These are phyloP conservation scores for Empidonax traillii DNA, from an alignment of 2,113 vertebrate species.

Conservation along the genomic window DNA sequence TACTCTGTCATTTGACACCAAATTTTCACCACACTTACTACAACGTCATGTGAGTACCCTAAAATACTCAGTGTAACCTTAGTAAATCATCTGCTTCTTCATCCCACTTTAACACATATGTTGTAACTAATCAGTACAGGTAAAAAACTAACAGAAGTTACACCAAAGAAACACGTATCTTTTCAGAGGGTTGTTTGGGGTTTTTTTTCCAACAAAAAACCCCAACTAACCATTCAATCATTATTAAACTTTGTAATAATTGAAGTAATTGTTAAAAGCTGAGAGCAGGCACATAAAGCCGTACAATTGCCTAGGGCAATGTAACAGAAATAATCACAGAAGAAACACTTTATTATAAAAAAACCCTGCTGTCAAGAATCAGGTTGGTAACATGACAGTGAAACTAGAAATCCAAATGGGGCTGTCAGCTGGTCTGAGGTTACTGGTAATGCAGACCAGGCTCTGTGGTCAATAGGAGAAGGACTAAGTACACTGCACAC, in stretches of 20 bases:
- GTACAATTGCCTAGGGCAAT: background rate
- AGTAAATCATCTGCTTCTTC: background rate
- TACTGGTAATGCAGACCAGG: background rate
- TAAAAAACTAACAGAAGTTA: background rate
- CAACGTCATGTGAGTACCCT: accelerated
- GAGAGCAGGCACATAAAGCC: background rate
- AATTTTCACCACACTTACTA: background rate
- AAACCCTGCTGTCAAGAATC: background rate
- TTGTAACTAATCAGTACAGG: background rate
- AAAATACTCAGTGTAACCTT: background rate
- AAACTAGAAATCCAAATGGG: background rate
- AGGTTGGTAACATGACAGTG: background rate
- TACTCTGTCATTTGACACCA: background rate
- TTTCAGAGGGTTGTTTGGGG: background rate
- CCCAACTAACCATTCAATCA: background rate
- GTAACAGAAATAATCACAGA: background rate
- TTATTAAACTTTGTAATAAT: background rate
- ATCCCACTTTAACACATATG: background rate
- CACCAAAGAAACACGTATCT: background rate
- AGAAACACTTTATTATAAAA: background rate
- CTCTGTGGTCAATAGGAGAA: background rate
- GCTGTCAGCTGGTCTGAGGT: background rate
- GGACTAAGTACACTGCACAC: background rate
- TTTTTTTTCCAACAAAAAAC: background rate
- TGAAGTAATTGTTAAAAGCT: background rate